These are phyloP conservation scores for Drosophila murphyi DNA, from an alignment of 1,140 invertebrate species.

Conservation along the genomic window DNA sequence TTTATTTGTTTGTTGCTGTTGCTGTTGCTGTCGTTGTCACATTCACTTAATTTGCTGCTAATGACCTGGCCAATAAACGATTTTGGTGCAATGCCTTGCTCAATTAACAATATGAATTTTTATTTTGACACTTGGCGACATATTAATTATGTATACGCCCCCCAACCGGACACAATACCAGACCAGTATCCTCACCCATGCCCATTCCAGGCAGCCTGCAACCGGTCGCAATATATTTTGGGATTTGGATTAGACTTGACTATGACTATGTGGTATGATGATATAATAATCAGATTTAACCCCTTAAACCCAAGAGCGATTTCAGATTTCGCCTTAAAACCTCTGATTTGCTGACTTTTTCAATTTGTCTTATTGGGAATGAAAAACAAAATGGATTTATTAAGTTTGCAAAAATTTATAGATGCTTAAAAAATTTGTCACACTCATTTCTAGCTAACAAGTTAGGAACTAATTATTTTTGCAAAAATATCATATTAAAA, in stretches of 20 bases:
- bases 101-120: constrained; percentile 46
- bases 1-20: not conserved
- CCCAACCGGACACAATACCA: constrained; percentile 17
- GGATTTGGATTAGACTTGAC: not conserved
- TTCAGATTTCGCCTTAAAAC: no score
- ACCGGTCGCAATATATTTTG: constrained; percentile 40
- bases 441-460: no score
- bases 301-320: no score
- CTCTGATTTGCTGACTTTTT: no score
- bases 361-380: no score
- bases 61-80: constrained; percentile 39
- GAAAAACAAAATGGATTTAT: constrained; percentile 5
- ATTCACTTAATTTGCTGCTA: constrained; percentile 50
- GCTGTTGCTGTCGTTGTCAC: constrained; percentile 38
- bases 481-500: no score
- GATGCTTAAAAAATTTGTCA: not conserved
- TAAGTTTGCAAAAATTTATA: constrained; percentile 8
- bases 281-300: no score
- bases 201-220: not conserved
- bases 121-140: constrained; percentile 37
- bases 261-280: not conserved
- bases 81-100: constrained; percentile 29
- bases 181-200: not conserved
- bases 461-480: no score
- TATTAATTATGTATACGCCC: constrained; percentile 32